A percentile compares a stretch with the other conserved stretches of the same genome.
Evolutionary conservation across 2,797 vertebrate genomes (phyloP).

Genomic region (Neosilurus mollespiculum): DNA sequence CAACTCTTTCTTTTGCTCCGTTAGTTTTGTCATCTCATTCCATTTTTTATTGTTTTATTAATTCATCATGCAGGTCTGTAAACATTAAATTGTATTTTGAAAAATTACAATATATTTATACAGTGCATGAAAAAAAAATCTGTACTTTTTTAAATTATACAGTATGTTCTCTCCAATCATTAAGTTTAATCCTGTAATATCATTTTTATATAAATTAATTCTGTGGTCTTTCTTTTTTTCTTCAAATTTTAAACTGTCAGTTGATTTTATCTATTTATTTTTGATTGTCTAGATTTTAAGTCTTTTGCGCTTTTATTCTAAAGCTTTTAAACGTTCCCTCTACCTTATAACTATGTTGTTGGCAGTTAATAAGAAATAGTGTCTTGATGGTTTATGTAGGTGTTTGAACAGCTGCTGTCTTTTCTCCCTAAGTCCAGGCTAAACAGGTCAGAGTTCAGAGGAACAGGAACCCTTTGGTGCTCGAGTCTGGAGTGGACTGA

Average conservation of each 20-base stretch:
- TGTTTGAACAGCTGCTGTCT: slow-evolving; percentile 75
- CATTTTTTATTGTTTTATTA: not conserved
- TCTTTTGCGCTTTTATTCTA: not conserved
- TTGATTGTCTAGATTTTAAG: too few species aligned
- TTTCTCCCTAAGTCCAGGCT: slow-evolving; percentile 42
- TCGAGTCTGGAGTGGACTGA: slow-evolving; percentile 51
- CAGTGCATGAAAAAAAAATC: too few species aligned
- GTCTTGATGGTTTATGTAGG: slow-evolving; percentile 32
- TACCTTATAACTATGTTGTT: not conserved
- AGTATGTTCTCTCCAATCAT: too few species aligned
- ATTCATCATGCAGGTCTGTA: not conserved
- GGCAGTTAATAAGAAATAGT: not conserved
- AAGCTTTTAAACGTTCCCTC: too few species aligned
- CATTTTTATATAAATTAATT: not conserved
- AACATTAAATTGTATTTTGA: not conserved
- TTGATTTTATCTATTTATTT: not conserved
- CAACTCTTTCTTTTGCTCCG: not conserved
- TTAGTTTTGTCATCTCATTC: not conserved
- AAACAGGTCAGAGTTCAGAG: slow-evolving; percentile 55
- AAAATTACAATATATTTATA: too few species aligned
- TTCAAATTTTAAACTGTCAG: not conserved
- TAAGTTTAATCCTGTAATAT: not conserved
- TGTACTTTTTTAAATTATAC: too few species aligned
- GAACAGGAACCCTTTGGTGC: slow-evolving; percentile 58
- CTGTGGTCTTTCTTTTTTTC: too few species aligned